Percentiles rank a stretch among this genome's conserved stretches.
phyloP scores from a whole-genome alignment of 2,797 vertebrate species.

The Moxostoma hubbsi region DNA sequence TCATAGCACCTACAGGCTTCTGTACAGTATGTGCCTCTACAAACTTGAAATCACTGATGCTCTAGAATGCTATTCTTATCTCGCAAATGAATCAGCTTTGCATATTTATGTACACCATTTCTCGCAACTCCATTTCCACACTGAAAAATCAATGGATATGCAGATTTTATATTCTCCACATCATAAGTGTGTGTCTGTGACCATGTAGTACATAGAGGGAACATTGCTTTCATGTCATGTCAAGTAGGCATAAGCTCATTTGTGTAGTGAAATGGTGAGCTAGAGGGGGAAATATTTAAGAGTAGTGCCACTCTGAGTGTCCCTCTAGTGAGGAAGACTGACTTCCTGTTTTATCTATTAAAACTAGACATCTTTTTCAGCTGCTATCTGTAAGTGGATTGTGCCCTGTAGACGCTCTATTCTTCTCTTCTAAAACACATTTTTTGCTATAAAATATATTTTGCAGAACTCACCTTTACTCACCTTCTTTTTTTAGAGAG shows the following conservation, averaged over 20 bases:
- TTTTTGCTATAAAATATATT: slow-evolving; percentile 15
- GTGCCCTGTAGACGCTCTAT: slow-evolving; percentile 24
- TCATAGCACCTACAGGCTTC: too few relatives aligned
- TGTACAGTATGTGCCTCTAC: too few relatives aligned
- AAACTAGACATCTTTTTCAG: not conserved
- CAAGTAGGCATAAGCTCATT: not conserved
- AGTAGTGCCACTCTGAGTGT: not conserved
- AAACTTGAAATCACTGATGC: too few relatives aligned
- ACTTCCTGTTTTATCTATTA: slow-evolving; percentile 16
- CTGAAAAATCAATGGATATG: too few relatives aligned
- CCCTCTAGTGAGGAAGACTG: not conserved
- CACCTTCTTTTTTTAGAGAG: too few relatives aligned
- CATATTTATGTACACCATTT: too few relatives aligned
- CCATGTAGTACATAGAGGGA: not conserved
- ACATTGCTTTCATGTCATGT: not conserved
- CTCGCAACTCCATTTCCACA: too few relatives aligned
- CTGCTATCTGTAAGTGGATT: not conserved
- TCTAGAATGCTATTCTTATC: too few relatives aligned
- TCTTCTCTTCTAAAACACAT: slow-evolving; percentile 18
- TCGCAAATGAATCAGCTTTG: too few relatives aligned
- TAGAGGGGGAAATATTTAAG: not conserved
- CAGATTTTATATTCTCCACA: too few relatives aligned
- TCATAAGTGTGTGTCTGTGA: too few relatives aligned
- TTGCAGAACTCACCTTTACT: slow-evolving; percentile 33
- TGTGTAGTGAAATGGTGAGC: not conserved